Evolutionary conservation across 1,140 invertebrate species (phyloP).

Genomic region (Caenorhabditis elegans): DNA sequence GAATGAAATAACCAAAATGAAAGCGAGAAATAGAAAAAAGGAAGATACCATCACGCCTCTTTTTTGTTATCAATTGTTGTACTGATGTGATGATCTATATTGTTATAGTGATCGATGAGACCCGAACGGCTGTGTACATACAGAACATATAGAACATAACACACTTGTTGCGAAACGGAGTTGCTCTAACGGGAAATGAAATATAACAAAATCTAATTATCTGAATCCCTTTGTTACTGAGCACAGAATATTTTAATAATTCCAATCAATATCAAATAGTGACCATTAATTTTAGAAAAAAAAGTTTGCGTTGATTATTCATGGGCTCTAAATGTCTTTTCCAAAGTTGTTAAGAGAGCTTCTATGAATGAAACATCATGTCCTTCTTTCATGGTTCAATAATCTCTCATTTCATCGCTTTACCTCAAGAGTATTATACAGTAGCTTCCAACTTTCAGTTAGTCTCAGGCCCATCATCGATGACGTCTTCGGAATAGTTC

Average conservation of each 20-base stretch:
- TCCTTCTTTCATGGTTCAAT: too few species aligned
- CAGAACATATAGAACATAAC: too few species aligned
- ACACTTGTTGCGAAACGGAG: too few species aligned
- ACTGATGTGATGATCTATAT: neutral
- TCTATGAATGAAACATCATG: neutral
- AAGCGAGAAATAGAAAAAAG: neutral
- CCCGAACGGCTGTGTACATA: neutral
- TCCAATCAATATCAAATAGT: too few species aligned
- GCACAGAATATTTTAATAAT: too few species aligned
- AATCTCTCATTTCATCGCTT: too few species aligned
- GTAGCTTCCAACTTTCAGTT: neutral
- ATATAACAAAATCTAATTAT: too few species aligned
- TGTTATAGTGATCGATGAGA: neutral
- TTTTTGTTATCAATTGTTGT: slow-evolving; percentile 4
- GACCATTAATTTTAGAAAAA: too few species aligned
- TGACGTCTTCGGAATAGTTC: slow-evolving; percentile 24
- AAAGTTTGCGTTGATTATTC: too few species aligned
- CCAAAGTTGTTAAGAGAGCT: neutral
- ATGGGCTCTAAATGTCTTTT: too few species aligned
- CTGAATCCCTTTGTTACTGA: too few species aligned
- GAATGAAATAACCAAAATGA: slow-evolving; percentile 13
- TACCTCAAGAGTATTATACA: neutral
- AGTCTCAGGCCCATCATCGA: neutral
- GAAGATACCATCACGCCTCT: neutral
- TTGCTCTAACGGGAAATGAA: too few species aligned